Conservation (phyloP, 2,113 vertebrate species). For the Platysternon megacephalum region DNA sequence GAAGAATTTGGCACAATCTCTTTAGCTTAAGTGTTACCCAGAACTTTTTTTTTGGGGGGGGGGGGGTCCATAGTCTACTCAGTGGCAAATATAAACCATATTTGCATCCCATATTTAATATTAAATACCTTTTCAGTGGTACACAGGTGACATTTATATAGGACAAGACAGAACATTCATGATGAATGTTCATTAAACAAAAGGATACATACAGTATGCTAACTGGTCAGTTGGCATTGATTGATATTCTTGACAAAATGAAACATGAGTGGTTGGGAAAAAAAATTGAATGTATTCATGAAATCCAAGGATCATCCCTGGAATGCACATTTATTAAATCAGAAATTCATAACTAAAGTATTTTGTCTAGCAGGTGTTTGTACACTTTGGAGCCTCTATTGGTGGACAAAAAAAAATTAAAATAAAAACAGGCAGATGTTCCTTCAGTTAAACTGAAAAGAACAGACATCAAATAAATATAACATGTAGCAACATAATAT, state of each 20-base stretch:
- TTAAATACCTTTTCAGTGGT: conserved; percentile 40
- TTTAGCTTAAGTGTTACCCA: neutral
- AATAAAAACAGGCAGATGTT: conserved; percentile 71
- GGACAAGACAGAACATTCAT: conserved; percentile 63
- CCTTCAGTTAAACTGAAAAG: conserved; percentile 50
- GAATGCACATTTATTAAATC: conserved; percentile 77
- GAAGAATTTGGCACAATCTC: neutral
- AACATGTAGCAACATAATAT: neutral
- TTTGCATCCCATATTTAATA: neutral
- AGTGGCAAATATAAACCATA: neutral
- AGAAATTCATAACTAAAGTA: conserved; percentile 75
- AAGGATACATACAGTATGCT: conserved; percentile 70
- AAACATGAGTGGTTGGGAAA: conserved; percentile 78
- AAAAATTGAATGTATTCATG: conserved; percentile 80
- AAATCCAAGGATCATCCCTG: conserved; percentile 78
- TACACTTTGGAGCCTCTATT: conserved; percentile 54
- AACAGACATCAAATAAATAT: conserved; percentile 53
- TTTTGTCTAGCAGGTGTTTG: conserved; percentile 70
- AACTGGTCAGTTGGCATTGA: conserved; percentile 80
- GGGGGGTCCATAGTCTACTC: neutral
- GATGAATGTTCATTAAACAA: conserved; percentile 78
- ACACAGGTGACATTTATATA: conserved; percentile 60
- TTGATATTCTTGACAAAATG: conserved; percentile 78
- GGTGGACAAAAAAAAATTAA: conserved; percentile 57
- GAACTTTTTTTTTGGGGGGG: neutral